Conservation (phyloP, 2,113 vertebrate genomes). For the Diphyllodes magnificus region DNA sequence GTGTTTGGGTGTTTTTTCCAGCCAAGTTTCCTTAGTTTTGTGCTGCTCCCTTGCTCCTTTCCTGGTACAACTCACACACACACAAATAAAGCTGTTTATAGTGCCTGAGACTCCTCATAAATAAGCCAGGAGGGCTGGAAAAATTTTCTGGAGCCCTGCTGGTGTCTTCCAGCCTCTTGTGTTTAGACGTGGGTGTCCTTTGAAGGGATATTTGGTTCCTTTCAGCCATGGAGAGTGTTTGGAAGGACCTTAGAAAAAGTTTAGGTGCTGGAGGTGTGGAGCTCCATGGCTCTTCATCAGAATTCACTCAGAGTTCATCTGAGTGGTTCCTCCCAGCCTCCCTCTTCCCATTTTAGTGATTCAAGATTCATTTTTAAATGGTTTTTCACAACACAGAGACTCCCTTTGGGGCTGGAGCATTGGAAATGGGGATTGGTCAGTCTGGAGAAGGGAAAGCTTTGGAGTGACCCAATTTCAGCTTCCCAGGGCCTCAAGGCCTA, state of each 20-base stretch:
- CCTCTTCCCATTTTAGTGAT: not conserved
- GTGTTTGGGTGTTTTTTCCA: not conserved
- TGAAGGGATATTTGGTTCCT: not conserved
- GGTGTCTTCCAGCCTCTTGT: not conserved
- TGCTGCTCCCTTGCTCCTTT: not conserved
- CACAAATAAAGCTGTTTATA: not conserved
- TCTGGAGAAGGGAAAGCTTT: not conserved
- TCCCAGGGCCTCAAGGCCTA: not conserved
- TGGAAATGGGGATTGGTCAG: not conserved
- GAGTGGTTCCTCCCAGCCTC: not conserved
- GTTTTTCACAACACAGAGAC: not conserved
- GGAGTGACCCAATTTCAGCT: not conserved
- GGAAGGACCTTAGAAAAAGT: not conserved
- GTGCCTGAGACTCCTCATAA: not conserved
- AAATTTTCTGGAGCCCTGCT: not conserved
- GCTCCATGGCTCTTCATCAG: accelerated
- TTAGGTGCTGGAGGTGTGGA: not conserved
- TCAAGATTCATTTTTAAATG: accelerated
- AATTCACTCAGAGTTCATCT: not conserved
- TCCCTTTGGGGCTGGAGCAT: not conserved
- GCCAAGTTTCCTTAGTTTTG: conserved; percentile 2
- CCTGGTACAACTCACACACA: not conserved
- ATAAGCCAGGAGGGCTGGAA: not conserved
- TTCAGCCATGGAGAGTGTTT: accelerated
- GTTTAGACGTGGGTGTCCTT: not conserved